phyloP scores from a whole-genome alignment of 2,888 invertebrate genomes.

The Agriopis marginaria region DNA sequence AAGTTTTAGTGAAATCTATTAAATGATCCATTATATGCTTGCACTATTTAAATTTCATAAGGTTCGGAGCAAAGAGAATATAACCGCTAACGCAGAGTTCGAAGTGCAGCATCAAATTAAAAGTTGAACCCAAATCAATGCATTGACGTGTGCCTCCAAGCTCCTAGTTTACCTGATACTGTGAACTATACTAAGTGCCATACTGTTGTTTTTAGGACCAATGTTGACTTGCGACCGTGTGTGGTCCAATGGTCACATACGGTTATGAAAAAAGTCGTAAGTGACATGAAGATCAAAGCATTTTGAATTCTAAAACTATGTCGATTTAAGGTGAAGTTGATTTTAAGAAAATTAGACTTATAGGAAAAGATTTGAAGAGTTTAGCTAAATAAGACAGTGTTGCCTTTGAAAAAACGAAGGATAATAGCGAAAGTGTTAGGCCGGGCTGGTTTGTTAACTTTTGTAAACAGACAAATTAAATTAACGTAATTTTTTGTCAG shows the following conservation, averaged over 20 bases:
- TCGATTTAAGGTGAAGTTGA: slow-evolving; percentile 49
- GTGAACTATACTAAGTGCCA: slow-evolving; percentile 83
- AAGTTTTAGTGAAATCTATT: too few relatives aligned
- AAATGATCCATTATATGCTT: too few relatives aligned
- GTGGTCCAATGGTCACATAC: slow-evolving; percentile 72
- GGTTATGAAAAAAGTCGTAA: slow-evolving; percentile 40
- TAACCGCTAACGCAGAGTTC: neutral
- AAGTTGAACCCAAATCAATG: slow-evolving; percentile 23
- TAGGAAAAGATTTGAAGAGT: slow-evolving; percentile 46
- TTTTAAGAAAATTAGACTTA: slow-evolving; percentile 42
- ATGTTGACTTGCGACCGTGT: slow-evolving; percentile 81
- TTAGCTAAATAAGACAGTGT: slow-evolving; percentile 73
- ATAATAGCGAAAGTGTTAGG: slow-evolving; percentile 83
- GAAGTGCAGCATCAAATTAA: neutral
- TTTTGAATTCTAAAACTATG: slow-evolving; percentile 54
- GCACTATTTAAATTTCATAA: neutral
- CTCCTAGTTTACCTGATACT: slow-evolving; percentile 77
- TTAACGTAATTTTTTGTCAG: slow-evolving; percentile 61
- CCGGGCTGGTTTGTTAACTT: slow-evolving; percentile 68
- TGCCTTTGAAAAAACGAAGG: slow-evolving; percentile 70
- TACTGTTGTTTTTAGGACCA: slow-evolving; percentile 81
- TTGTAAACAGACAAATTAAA: slow-evolving; percentile 66
- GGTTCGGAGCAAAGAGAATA: neutral
- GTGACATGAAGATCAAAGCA: slow-evolving; percentile 42
- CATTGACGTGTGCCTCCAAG: slow-evolving; percentile 65